Percentiles rank a stretch among this genome's conserved stretches.
phyloP scores from a whole-genome alignment of 1,140 invertebrate species.

The Mizuhopecten yessoensis region DNA sequence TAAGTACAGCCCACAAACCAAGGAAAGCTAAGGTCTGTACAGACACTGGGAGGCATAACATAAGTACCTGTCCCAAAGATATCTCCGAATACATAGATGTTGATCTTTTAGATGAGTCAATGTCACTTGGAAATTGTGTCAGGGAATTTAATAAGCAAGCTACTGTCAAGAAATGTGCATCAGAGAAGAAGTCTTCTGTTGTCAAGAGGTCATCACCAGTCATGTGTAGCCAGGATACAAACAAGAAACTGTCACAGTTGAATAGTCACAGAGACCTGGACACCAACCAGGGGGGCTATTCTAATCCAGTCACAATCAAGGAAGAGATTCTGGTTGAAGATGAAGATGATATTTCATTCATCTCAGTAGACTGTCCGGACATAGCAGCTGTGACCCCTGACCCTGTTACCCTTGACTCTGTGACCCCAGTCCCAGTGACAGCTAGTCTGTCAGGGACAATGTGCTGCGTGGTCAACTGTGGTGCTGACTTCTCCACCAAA shows the following conservation, averaged over 20 bases:
- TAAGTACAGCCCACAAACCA: too few relatives aligned
- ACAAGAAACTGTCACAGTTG: not conserved
- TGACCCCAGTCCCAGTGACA: not conserved
- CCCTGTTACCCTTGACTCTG: not conserved
- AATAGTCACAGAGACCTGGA: not conserved
- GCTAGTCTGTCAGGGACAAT: not conserved
- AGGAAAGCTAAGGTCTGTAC: too few relatives aligned
- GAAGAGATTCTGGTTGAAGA: slow-evolving; percentile 6
- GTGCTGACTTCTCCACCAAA: slow-evolving; percentile 4
- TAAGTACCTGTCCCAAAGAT: not conserved
- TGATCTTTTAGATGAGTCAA: not conserved
- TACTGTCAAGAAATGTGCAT: not conserved
- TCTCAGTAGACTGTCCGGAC: not conserved
- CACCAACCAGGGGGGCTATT: not conserved
- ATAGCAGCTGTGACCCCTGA: not conserved
- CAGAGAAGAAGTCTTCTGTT: not conserved
- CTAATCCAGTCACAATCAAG: not conserved
- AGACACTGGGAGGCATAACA: not conserved
- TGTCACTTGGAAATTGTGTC: not conserved
- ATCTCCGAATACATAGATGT: not conserved
- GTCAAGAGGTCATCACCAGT: not conserved
- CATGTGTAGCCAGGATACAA: not conserved
- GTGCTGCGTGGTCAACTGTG: not conserved
- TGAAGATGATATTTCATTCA: not conserved
- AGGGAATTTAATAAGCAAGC: not conserved